phyloP scores from a whole-genome alignment of 1,140 invertebrate genomes.

The Drosophila navojoa region DNA sequence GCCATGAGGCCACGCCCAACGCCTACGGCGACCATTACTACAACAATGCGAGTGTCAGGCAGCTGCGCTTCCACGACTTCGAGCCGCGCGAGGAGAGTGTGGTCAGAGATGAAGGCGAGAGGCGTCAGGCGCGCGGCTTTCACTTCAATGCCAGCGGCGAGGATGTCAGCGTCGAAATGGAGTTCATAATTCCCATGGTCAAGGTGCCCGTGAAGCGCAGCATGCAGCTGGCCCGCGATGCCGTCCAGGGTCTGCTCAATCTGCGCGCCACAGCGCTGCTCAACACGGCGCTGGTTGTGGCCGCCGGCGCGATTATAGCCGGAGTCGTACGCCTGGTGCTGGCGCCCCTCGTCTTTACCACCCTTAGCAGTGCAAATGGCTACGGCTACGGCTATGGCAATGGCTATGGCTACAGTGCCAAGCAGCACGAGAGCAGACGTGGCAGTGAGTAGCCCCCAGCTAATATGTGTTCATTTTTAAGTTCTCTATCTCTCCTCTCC shows the following conservation, averaged over 20 bases:
- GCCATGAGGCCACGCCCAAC: constrained; percentile 7
- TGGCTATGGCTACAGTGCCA: constrained; percentile 47
- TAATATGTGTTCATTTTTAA: background rate
- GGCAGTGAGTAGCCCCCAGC: constrained; percentile 51
- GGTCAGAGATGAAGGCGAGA: background rate
- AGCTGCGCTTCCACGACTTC: constrained; percentile 72
- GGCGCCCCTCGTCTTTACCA: constrained; percentile 56
- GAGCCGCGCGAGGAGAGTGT: constrained; percentile 49
- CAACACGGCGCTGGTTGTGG: constrained; percentile 63
- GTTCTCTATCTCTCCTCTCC: background rate
- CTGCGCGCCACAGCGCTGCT: constrained; percentile 56
- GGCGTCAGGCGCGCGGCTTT: constrained; percentile 65
- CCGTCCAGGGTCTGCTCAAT: constrained; percentile 60
- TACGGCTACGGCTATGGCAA: constrained; percentile 40
- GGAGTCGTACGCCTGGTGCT: constrained; percentile 59
- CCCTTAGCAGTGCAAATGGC: constrained; percentile 36
- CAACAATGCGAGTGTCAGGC: constrained; percentile 44
- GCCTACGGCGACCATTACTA: constrained; percentile 39
- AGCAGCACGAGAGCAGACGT: constrained; percentile 14
- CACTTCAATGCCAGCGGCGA: constrained; percentile 69
- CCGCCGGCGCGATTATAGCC: constrained; percentile 68
- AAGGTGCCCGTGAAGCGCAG: constrained; percentile 59
- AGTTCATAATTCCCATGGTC: constrained; percentile 73
- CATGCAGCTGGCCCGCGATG: constrained; percentile 59
- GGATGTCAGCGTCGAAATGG: constrained; percentile 73